Evolutionary conservation across 2,113 vertebrate species (phyloP).

Genomic region (Oncorhynchus kisutch): DNA sequence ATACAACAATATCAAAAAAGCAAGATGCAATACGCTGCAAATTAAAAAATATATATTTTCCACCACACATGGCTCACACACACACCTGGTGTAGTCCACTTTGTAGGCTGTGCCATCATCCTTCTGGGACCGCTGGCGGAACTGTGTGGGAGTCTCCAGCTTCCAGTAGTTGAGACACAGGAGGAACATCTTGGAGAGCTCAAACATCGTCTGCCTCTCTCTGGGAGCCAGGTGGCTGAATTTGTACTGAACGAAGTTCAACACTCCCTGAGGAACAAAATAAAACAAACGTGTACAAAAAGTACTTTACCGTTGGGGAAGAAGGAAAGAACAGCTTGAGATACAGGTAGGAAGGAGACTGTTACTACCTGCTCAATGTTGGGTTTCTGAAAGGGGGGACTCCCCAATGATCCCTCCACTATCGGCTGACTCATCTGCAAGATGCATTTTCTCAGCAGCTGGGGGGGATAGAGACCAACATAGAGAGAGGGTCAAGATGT

Average conservation of each 20-base stretch:
- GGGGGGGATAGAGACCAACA: neutral
- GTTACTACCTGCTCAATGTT: conserved; percentile 92
- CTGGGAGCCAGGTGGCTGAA: conserved; percentile 97
- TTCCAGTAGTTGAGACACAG: conserved; percentile 99
- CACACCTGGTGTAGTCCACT: conserved; percentile 96
- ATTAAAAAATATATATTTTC: too few relatives aligned
- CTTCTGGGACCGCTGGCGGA: conserved; percentile 93
- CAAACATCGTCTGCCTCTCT: conserved; percentile 97
- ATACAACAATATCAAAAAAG: too few relatives aligned
- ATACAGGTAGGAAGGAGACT: neutral
- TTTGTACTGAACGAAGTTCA: conserved; percentile 99
- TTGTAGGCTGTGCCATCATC: conserved; percentile 95
- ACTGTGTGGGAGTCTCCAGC: conserved; percentile 94
- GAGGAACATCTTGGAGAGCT: conserved; percentile 98
- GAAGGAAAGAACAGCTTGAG: neutral
- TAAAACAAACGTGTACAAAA: neutral
- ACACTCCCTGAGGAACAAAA: conserved; percentile 80
- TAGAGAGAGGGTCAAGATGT: neutral
- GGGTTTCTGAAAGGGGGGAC: conserved; percentile 96
- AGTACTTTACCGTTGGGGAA: neutral
- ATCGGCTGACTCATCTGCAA: conserved; percentile 97
- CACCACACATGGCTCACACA: too few relatives aligned
- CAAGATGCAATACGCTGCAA: too few relatives aligned
- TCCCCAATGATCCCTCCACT: conserved; percentile 93
- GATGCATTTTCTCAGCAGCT: conserved; percentile 97